These are phyloP conservation scores for Mormyrops boulengeri DNA, from an alignment of 2,797 vertebrate genomes.

Conservation along the genomic window DNA sequence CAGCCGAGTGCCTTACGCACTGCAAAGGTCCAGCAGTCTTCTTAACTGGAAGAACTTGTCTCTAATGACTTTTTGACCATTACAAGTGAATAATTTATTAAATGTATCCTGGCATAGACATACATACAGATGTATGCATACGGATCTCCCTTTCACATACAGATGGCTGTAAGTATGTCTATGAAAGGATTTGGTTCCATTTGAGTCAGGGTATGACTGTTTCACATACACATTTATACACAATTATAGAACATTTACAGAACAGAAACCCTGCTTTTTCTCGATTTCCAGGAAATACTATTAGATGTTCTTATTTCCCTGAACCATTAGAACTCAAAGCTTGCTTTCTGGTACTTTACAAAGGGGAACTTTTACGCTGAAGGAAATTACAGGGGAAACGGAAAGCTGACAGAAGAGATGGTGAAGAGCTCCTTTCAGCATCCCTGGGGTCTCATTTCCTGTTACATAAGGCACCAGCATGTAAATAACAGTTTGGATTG, in stretches of 20 bases:
- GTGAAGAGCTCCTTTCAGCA: slow-evolving; percentile 42
- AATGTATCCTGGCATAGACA: not conserved
- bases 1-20: not conserved
- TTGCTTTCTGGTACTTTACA: not conserved
- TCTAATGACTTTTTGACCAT: not conserved
- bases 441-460: slow-evolving; percentile 48
- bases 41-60: not conserved
- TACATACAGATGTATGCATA: not conserved
- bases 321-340: not conserved
- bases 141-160: not conserved
- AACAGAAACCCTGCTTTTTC: not conserved
- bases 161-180: not conserved
- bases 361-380: slow-evolving; percentile 22
- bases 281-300: not conserved
- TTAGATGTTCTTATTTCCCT: not conserved
- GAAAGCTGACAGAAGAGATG: slow-evolving; percentile 29
- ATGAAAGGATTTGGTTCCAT: not conserved
- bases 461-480: slow-evolving; percentile 50
- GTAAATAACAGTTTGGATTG: slow-evolving; percentile 59
- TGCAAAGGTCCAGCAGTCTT: not conserved
- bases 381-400: slow-evolving; percentile 40
- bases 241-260: not conserved
- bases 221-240: not conserved
- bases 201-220: not conserved
- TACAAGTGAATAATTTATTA: slow-evolving; percentile 5